Evolutionary conservation across 2,797 vertebrate genomes (phyloP), one percentile per base, ranked within the genome.

Genomic region (Steatocranus sp.): DNA sequence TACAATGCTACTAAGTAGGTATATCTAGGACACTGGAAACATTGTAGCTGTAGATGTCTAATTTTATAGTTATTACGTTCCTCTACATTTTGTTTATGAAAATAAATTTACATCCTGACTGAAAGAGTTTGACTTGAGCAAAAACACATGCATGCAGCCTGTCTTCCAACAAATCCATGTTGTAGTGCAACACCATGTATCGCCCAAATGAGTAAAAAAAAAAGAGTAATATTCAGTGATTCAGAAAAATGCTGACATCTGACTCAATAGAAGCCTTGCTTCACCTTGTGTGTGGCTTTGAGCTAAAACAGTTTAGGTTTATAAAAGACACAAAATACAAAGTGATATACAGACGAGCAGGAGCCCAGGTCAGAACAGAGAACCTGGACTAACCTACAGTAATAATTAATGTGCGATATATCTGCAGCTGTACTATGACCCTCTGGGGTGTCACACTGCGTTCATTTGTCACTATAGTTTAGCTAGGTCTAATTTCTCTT

Each of bases 371-470:
- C 63, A 70, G 63, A 38, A 27, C 51, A 56, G 23, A 53, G 1
- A 48, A 78, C 46, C 51, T 66, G 75, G 70, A 36, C 54, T 58
- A 50, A 46, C 66, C 41, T 79, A 23, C 51, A 50, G 7, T 53
- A 79, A 70, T 70, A 79, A 81, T 78, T 88, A 80, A 36, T 82
- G 66, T 78, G 11, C 36, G 82, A 79, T 85, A 87, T 83, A 84
- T 87, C 32, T 83, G 63, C 77, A 58, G 79, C 81, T 41, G 66
- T 25, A 48, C 76, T 80, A 49, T 83, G 80, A 90, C 83, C 81
- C 77, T 90, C 50, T 14, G 27, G 53, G 58, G 73, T 1, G 25
- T 75, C 27, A 8, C 54, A 53, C 23, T 68, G 4, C 2, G 70
- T 86, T 68, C 48, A 23, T 81, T 54, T 83, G 84, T 78, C 86